Evolutionary conservation across 2,888 invertebrate genomes (phyloP).

Genomic region (Nemurella pictetii): DNA sequence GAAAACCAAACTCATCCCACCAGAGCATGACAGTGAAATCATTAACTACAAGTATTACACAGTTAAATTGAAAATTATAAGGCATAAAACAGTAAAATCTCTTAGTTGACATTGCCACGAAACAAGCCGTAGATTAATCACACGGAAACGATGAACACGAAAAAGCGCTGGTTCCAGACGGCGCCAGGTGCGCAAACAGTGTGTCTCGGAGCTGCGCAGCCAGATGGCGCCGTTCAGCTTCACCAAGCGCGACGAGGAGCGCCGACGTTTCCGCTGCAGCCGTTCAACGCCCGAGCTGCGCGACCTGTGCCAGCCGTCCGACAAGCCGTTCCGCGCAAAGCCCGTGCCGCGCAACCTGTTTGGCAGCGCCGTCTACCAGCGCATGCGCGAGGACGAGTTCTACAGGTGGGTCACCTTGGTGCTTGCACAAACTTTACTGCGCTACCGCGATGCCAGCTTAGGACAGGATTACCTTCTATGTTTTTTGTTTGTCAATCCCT

Average conservation of each 20-base stretch:
- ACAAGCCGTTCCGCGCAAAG: conserved; percentile 60
- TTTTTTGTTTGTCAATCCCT: no score
- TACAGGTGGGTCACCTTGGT: conserved; percentile 67
- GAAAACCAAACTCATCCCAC: no score
- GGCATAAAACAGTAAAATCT: no score
- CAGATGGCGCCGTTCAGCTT: conserved; percentile 69
- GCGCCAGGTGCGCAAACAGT: conserved; percentile 61
- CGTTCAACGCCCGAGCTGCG: conserved; percentile 52
- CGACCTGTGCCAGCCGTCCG: not conserved
- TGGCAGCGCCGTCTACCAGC: conserved; percentile 70
- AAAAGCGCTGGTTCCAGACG: conserved; percentile 49
- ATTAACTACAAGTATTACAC: no score
- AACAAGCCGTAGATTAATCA: no score
- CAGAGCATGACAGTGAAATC: no score
- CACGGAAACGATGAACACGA: not conserved
- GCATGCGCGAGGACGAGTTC: conserved; percentile 72
- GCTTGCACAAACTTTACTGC: no score
- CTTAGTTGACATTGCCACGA: no score
- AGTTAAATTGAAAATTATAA: no score
- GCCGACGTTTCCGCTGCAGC: conserved; percentile 47
- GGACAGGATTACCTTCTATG: no score
- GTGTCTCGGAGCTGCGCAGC: conserved; percentile 63
- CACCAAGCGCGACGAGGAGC: conserved; percentile 62
- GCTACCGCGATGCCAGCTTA: no score
- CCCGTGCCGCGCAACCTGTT: conserved; percentile 72